Evolutionary conservation across 2,113 vertebrate species (phyloP), one percentile per base, ranked within the genome.

Genomic region (Sander lucioperca): DNA sequence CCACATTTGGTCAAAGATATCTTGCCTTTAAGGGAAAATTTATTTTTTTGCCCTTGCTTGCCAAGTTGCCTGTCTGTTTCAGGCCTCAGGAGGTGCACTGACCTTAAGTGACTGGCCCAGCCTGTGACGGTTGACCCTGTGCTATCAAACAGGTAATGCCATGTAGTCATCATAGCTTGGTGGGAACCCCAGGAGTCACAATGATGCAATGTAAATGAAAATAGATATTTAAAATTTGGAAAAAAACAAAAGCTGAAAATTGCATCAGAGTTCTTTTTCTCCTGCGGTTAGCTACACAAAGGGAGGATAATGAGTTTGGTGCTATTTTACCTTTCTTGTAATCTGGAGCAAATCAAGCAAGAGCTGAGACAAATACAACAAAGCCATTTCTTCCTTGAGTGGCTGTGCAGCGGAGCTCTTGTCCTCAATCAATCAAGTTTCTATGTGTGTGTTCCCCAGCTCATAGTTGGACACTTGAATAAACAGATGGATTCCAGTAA

Each of bases 131-230:
- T 79, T 62, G 57, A 80, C 80, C 74, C 63, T 51, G 78, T 50
- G 50, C 43, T 48, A 64, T 84, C 69, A 74, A 87, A 74, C 78
- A 13, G 47, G n/a, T 59, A 85, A 85, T 74, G 36, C 43, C 66
- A 73, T 73, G 23, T 61, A n/a, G 80, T 54, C 58, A 72, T 68
- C 66, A 59, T 59, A 66, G 48, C 54, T 53, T 47, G 57, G 61
- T 58, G 25, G 56, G 53, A 59, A 73, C 16, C 25, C 18, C 21
- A 16, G 21, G 54, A 75, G 66, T 63, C 59, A 27, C 74, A 58
- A n/a, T n/a, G n/a, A n/a, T n/a, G n/a, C 68, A 64, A 86, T 90
- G 76, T 89, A 88, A 91, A 92, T 89, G 85, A 80, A 92, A 92
- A 80, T 88, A 45, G 6, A 76, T 83, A 74, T 79, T 73, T 91